Percentiles rank a stretch among this genome's conserved stretches.
These are phyloP conservation scores for Benitochromis conjunctus DNA, from an alignment of 2,113 vertebrate species.

Conservation along the genomic window DNA sequence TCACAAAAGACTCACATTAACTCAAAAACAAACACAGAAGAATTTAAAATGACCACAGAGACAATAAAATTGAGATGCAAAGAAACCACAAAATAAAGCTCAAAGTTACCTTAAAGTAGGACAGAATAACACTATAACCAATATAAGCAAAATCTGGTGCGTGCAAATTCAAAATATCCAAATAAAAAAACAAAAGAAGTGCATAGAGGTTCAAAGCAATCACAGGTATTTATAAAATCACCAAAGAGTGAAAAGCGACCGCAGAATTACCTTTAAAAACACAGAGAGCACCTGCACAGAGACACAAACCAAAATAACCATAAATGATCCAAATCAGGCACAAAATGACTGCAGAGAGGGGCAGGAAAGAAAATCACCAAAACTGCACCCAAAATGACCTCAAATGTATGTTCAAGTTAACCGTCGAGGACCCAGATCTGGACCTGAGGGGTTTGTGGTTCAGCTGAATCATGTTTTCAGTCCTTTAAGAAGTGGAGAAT, in stretches of 20 bases:
- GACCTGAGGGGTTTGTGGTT: neutral
- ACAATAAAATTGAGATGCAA: neutral
- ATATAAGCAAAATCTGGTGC: accelerated
- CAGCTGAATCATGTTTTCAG: neutral
- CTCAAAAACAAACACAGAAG: accelerated
- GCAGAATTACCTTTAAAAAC: neutral
- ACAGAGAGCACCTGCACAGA: neutral
- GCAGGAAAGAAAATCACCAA: neutral
- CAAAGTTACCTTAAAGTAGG: neutral
- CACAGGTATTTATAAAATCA: neutral
- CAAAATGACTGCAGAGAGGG: neutral
- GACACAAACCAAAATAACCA: neutral
- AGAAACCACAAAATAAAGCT: neutral
- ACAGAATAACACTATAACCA: neutral
- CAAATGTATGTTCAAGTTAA: neutral
- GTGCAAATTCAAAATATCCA: neutral
- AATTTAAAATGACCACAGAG: neutral
- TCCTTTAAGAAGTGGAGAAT: neutral
- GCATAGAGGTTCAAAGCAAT: neutral
- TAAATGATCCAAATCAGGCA: accelerated
- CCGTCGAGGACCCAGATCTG: neutral
- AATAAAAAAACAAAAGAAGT: neutral
- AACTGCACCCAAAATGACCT: neutral
- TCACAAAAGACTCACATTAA: neutral
- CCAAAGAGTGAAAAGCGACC: neutral